These are phyloP conservation scores for Phallusia fumigata DNA, from an alignment of 23 tunicate species.

Conservation along the genomic window DNA sequence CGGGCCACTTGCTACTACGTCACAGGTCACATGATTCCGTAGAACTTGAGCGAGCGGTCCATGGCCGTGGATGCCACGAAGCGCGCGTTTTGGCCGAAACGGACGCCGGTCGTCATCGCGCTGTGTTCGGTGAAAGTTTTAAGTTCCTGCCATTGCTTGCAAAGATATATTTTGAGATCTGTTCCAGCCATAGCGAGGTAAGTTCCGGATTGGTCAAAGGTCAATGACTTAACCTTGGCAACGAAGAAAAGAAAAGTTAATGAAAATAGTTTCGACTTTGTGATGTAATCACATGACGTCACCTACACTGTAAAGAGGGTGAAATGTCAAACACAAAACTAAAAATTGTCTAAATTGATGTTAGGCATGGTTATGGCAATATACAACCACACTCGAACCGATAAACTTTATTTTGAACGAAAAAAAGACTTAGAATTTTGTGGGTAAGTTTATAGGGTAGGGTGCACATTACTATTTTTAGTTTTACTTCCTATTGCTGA, in stretches of 20 bases:
- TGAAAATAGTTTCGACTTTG: too few relatives aligned
- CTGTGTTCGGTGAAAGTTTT: slow-evolving; percentile 67
- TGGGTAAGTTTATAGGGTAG: too few relatives aligned
- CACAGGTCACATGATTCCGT: slow-evolving; percentile 47
- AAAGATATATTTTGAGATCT: slow-evolving; percentile 83
- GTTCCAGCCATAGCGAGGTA: slow-evolving; percentile 93
- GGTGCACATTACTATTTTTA: too few relatives aligned
- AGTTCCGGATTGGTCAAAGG: slow-evolving; percentile 93
- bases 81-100: slow-evolving; percentile 74
- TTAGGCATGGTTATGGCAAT: too few relatives aligned
- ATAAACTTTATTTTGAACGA: too few relatives aligned
- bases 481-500: too few relatives aligned
- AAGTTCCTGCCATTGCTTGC: slow-evolving; percentile 94
- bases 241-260: background rate
- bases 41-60: slow-evolving; percentile 79
- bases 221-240: slow-evolving; percentile 58
- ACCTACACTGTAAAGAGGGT: too few relatives aligned
- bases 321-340: too few relatives aligned
- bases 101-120: slow-evolving; percentile 67
- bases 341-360: too few relatives aligned
- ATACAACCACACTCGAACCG: too few relatives aligned
- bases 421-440: too few relatives aligned
- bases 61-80: slow-evolving; percentile 75
- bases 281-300: too few relatives aligned
- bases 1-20: background rate